These are phyloP conservation scores for Nyctalus aviator DNA, from an alignment of 2,797 vertebrate species.

Conservation along the genomic window DNA sequence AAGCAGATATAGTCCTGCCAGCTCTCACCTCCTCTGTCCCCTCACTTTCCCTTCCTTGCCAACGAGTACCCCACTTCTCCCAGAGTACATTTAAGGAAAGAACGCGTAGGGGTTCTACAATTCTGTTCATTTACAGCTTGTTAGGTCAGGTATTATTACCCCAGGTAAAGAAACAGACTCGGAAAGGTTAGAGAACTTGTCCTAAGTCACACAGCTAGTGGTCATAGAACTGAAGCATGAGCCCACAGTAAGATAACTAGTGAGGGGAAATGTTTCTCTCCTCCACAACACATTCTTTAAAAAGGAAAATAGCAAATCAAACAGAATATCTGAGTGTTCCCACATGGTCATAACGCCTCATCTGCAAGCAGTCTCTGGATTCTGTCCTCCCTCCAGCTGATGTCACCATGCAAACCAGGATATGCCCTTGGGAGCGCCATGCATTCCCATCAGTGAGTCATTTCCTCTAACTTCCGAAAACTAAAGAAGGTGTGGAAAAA, in stretches of 20 bases:
- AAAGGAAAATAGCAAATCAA: neutral
- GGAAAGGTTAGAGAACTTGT: conserved; percentile 14
- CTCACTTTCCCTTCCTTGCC: neutral
- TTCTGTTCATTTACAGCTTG: neutral
- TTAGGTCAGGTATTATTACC: neutral
- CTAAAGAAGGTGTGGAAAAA: neutral
- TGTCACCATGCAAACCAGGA: neutral
- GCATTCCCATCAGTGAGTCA: neutral
- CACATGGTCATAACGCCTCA: neutral
- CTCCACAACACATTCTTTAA: neutral
- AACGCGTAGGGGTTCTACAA: neutral
- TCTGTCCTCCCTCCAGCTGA: neutral
- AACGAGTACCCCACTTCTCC: neutral
- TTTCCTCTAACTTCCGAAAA: conserved; percentile 54
- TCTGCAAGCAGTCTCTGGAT: neutral
- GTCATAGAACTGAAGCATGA: neutral
- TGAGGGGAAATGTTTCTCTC: neutral
- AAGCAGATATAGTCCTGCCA: neutral
- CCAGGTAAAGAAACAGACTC: neutral
- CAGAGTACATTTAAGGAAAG: neutral
- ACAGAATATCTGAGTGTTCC: neutral
- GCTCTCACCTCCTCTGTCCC: neutral
- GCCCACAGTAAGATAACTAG: neutral
- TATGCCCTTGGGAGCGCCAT: neutral
- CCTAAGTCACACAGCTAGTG: conserved; percentile 6